phyloP scores from a whole-genome alignment of 2,797 vertebrate species.

The Anableps anableps region DNA sequence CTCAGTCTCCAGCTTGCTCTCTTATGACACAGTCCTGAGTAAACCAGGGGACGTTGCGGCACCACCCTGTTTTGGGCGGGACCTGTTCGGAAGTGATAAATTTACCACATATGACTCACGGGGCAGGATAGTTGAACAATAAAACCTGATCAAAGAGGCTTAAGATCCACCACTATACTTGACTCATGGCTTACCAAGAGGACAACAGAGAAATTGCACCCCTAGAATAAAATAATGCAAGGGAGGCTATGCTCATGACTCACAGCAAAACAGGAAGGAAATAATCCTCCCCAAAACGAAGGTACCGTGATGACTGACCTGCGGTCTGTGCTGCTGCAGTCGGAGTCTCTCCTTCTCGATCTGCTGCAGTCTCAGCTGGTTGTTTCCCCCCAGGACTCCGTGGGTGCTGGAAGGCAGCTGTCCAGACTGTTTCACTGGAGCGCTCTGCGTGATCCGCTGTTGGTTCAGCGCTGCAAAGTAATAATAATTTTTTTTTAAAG shows the following conservation, averaged over 20 bases:
- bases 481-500: too few relatives aligned
- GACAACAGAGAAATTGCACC: background rate
- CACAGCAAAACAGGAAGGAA: background rate
- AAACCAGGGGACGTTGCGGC: slow-evolving; percentile 51
- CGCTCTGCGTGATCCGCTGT: slow-evolving; percentile 93
- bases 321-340: slow-evolving; percentile 96
- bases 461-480: slow-evolving; percentile 88
- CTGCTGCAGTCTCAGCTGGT: slow-evolving; percentile 93
- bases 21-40: slow-evolving; percentile 73
- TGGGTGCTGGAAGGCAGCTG: slow-evolving; percentile 87
- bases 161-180: slow-evolving; percentile 17
- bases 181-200: slow-evolving; percentile 48
- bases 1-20: slow-evolving; percentile 40
- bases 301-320: slow-evolving; percentile 85
- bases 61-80: slow-evolving; percentile 61
- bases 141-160: slow-evolving; percentile 56
- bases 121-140: slow-evolving; percentile 55
- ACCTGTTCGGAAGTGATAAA: slow-evolving; percentile 71
- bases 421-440: slow-evolving; percentile 90
- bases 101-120: slow-evolving; percentile 73
- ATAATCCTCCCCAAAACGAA: background rate
- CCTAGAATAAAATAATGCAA: slow-evolving; percentile 1
- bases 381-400: slow-evolving; percentile 83
- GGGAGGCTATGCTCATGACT: background rate
- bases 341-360: slow-evolving; percentile 95